These are phyloP conservation scores for Morelia viridis DNA, from an alignment of 2,797 vertebrate genomes.

Conservation along the genomic window DNA sequence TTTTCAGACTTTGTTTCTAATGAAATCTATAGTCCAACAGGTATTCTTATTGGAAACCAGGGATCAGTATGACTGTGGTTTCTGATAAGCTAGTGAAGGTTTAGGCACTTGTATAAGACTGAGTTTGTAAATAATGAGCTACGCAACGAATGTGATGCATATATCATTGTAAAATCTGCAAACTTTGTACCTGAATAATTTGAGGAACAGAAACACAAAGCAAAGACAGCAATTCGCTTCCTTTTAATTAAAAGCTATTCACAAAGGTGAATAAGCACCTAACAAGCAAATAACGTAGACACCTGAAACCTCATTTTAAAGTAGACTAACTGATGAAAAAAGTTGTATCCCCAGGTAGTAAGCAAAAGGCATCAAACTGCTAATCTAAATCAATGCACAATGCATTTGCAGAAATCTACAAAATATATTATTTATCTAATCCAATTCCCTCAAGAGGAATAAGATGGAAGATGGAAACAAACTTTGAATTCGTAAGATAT, in stretches of 20 bases:
- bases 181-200: neutral
- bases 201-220: neutral
- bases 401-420: slow-evolving; percentile 41
- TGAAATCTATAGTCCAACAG: neutral
- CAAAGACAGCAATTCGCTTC: neutral
- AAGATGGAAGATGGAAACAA: neutral
- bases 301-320: neutral
- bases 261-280: neutral
- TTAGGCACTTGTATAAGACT: neutral
- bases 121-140: neutral
- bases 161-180: neutral
- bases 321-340: neutral
- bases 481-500: neutral
- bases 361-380: slow-evolving; percentile 21
- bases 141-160: neutral
- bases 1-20: neutral
- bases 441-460: neutral
- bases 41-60: neutral
- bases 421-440: slow-evolving; percentile 11
- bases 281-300: neutral
- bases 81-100: neutral
- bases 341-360: neutral
- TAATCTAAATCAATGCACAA: slow-evolving; percentile 54
- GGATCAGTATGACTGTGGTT: neutral
- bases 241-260: neutral